Evolutionary conservation across 2,888 invertebrate genomes (phyloP).

Genomic region (Nomada fabriciana): DNA sequence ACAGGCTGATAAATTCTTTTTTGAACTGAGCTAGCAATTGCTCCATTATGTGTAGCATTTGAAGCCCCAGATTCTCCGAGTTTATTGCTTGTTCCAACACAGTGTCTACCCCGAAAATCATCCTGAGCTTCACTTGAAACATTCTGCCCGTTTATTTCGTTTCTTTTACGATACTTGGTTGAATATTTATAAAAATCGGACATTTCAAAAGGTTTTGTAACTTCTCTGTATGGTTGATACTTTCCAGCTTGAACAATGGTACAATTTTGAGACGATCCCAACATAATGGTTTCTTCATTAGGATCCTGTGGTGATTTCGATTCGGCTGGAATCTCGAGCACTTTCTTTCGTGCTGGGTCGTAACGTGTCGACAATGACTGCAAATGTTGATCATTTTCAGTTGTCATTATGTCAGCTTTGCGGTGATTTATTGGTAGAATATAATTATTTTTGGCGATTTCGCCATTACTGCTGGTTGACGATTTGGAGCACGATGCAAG

Average conservation of each 20-base stretch:
- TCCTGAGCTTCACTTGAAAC: constrained; percentile 45
- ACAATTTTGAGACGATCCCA: constrained; percentile 93
- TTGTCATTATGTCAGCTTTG: constrained; percentile 57
- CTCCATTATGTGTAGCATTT: constrained; percentile 45
- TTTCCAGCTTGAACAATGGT: constrained; percentile 95
- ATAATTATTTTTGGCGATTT: constrained; percentile 53
- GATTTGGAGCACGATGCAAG: constrained; percentile 47
- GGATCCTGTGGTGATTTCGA: constrained; percentile 84
- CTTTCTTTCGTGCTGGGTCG: constrained; percentile 84
- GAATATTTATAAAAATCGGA: constrained; percentile 99
- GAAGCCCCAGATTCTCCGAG: constrained; percentile 44
- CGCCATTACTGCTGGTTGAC: constrained; percentile 29
- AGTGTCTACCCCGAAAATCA: constrained; percentile 51
- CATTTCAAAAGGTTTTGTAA: constrained; percentile 98
- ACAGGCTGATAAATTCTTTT: constrained; percentile 78
- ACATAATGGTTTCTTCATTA: constrained; percentile 83
- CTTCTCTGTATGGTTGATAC: constrained; percentile 96
- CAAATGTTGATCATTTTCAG: constrained; percentile 61
- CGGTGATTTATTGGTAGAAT: constrained; percentile 48
- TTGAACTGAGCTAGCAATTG: constrained; percentile 71
- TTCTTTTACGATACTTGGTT: constrained; percentile 93
- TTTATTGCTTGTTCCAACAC: constrained; percentile 33
- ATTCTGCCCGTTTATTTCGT: constrained; percentile 60
- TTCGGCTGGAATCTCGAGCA: constrained; percentile 86
- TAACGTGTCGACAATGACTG: constrained; percentile 70